Evolutionary conservation across 1,140 invertebrate species (phyloP), one percentile per base, ranked within the genome.

Genomic region (Eumeta japonica): DNA sequence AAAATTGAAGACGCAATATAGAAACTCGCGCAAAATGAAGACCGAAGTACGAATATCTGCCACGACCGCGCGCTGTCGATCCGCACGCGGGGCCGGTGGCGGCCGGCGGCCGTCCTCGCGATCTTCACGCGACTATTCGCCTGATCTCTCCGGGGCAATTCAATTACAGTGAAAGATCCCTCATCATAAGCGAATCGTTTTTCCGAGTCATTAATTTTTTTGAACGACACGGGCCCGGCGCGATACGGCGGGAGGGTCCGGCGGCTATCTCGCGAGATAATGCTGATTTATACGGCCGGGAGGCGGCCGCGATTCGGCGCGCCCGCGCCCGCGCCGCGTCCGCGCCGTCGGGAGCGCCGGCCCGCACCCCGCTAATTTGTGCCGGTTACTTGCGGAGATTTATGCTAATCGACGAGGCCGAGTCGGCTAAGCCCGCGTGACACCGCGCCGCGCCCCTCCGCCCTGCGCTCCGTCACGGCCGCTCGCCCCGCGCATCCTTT

Each of bases 131-230:
- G 58, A 65, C 64, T 58, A 60, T 61, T 58, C 62, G 45, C 50
- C 53, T 55, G 57, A 65, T 71, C 65, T 73, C 68, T 55, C 58
- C 50, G 60, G 68, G 47, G 54, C 68, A 71, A 74, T 74, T 71
- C 68, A 74, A 74, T 73, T 73, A 73, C 64, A 73, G 61, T 61
- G 63, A 70, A 64, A 70, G 66, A 71, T 71, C 66, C 65, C 70
- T 71, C 70, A n/a, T n/a, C n/a, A 74, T 74, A 74, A 71, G 66
- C 64, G 66, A 70, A 70, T 70, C 66, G 64, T 74, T 74, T 71
- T 74, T 74, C 70, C 70, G 63, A 60, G 66, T 66, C 70, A 74
- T 74, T 71, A 71, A 74, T 70, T 71, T 74, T 74, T 74, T 70
- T 56, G 56, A 71, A 74, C 65, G 70, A 68, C 65, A 70, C 62